Evolutionary conservation across 2,888 invertebrate species (phyloP).

Genomic region (Uloborus plumipes): DNA sequence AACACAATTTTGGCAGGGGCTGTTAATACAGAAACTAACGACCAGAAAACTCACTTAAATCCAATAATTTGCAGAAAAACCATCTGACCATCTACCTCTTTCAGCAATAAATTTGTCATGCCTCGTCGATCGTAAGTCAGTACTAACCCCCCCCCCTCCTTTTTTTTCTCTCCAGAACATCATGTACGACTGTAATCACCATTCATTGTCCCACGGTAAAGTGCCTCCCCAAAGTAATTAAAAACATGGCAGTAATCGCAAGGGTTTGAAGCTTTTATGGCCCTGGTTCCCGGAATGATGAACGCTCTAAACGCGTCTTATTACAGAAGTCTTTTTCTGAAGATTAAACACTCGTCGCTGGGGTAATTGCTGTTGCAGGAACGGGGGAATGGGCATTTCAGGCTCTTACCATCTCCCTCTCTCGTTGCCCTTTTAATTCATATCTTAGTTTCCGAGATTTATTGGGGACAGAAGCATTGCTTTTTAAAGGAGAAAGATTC

Average conservation of each 20-base stretch:
- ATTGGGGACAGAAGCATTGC: conserved; percentile 56
- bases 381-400: not conserved
- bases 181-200: conserved; percentile 36
- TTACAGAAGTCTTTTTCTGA: conserved; percentile 19
- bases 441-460: conserved; percentile 48
- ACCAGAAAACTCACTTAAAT: too few species aligned
- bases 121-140: too few species aligned
- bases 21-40: too few species aligned
- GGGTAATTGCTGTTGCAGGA: conserved; percentile 42
- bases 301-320: conserved; percentile 34
- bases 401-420: conserved; percentile 17
- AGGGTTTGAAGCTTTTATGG: conserved; percentile 52
- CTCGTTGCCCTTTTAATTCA: conserved; percentile 51
- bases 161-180: too few species aligned
- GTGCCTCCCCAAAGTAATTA: conserved; percentile 54
- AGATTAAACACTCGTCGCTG: conserved; percentile 45
- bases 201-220: conserved; percentile 29
- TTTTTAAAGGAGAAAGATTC: conserved; percentile 26
- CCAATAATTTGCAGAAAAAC: too few species aligned
- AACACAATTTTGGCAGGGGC: too few species aligned
- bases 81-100: too few species aligned
- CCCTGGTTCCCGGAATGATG: conserved; percentile 33
- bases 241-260: conserved; percentile 16
- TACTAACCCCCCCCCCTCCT: too few species aligned
- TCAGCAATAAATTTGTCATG: too few species aligned